A percentile compares a stretch with the other conserved stretches of the same genome.
These are phyloP conservation scores for Sebastes trivittatus DNA, from an alignment of 2,797 vertebrate species.

Conservation along the genomic window DNA sequence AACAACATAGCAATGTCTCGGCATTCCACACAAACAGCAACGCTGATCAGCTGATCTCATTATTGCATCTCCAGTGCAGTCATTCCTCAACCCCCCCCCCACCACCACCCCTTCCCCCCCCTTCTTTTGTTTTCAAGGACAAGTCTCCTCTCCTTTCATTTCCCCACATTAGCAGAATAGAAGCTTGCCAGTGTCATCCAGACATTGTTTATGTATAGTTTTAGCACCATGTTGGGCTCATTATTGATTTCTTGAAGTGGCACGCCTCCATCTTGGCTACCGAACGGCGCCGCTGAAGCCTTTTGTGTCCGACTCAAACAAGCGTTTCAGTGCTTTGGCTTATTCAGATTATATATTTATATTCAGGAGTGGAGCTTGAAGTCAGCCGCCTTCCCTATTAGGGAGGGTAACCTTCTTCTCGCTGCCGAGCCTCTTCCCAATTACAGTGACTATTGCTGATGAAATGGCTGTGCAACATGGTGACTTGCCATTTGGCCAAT, in stretches of 20 bases:
- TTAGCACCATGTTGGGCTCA: constrained; percentile 56
- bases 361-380: constrained; percentile 63
- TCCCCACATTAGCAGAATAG: constrained; percentile 37
- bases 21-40: neutral
- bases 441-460: constrained; percentile 75
- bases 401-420: constrained; percentile 66
- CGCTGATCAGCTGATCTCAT: constrained; percentile 59
- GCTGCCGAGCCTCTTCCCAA: constrained; percentile 66
- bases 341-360: constrained; percentile 65
- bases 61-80: constrained; percentile 33
- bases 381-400: constrained; percentile 68
- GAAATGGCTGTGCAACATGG: constrained; percentile 76
- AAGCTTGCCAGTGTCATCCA: constrained; percentile 37
- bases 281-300: constrained; percentile 3
- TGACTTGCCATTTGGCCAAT: constrained; percentile 80
- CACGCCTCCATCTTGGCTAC: constrained; percentile 62
- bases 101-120: too few relatives aligned
- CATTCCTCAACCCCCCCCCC: neutral
- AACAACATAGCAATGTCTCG: neutral
- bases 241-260: constrained; percentile 69
- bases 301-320: constrained; percentile 53
- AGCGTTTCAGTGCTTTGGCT: constrained; percentile 32
- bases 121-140: constrained; percentile 42
- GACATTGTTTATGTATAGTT: constrained; percentile 60
- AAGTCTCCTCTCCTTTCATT: constrained; percentile 36